Evolutionary conservation across 1,140 invertebrate species (phyloP).

Genomic region (Aricia agestis): DNA sequence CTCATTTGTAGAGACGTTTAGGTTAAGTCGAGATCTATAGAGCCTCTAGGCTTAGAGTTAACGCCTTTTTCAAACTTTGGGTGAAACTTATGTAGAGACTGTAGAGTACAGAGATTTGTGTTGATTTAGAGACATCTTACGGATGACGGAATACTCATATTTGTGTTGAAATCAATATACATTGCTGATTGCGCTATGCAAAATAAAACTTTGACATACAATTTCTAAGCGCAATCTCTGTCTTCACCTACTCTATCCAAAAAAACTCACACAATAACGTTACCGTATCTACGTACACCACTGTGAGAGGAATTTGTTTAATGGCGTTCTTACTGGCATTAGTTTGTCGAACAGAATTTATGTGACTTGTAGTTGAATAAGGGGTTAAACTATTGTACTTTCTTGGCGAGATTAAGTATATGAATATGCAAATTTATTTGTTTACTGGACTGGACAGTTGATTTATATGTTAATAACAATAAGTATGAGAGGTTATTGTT

Average conservation of each 20-base stretch:
- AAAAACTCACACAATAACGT: slow-evolving; percentile 37
- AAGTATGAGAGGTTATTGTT: neutral
- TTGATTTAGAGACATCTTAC: too few species aligned
- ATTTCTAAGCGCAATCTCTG: slow-evolving; percentile 13
- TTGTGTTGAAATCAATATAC: too few species aligned
- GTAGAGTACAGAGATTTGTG: too few species aligned
- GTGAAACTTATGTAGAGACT: slow-evolving; percentile 3
- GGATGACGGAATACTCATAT: too few species aligned
- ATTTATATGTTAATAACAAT: slow-evolving; percentile 10
- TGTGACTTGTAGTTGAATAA: slow-evolving; percentile 68
- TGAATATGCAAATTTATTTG: slow-evolving; percentile 39
- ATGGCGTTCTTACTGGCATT: slow-evolving; percentile 74
- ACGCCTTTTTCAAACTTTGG: too few species aligned
- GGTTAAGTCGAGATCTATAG: too few species aligned
- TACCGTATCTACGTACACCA: slow-evolving; percentile 44
- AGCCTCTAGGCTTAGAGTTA: too few species aligned
- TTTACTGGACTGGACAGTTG: slow-evolving; percentile 16
- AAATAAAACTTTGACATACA: neutral
- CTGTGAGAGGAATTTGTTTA: slow-evolving; percentile 67
- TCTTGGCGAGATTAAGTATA: slow-evolving; percentile 36
- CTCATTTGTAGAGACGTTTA: too few species aligned
- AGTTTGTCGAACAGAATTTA: slow-evolving; percentile 74
- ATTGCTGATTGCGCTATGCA: too few species aligned
- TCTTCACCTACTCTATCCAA: slow-evolving; percentile 31
- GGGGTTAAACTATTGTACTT: slow-evolving; percentile 67